These are phyloP conservation scores for Sterna hirundo DNA, from an alignment of 2,113 vertebrate species.

Conservation along the genomic window DNA sequence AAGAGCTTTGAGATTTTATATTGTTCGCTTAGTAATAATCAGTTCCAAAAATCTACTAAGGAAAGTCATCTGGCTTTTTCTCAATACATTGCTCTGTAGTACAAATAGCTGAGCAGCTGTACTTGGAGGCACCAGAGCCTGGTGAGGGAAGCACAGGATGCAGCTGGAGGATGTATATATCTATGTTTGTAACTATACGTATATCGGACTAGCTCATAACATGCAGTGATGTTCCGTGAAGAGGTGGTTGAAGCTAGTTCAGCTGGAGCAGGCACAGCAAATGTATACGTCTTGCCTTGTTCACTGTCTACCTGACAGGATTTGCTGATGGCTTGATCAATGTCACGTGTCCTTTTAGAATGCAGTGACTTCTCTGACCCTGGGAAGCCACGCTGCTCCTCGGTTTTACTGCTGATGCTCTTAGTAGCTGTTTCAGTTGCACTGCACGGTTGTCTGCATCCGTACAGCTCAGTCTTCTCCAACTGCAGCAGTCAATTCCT, in stretches of 20 bases:
- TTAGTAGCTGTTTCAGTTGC: neutral
- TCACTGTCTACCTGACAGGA: neutral
- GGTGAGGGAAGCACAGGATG: neutral
- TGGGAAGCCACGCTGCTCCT: neutral
- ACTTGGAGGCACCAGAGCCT: neutral
- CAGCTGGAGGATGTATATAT: neutral
- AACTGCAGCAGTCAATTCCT: neutral
- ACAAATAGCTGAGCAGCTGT: neutral
- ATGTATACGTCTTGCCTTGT: neutral
- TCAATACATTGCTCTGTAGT: neutral
- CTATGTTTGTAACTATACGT: accelerated
- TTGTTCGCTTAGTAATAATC: neutral
- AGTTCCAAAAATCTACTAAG: neutral
- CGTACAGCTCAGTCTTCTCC: neutral
- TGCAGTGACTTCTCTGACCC: neutral
- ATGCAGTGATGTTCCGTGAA: accelerated
- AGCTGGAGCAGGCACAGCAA: neutral
- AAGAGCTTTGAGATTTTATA: neutral
- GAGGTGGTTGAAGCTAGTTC: neutral
- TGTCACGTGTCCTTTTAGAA: neutral
- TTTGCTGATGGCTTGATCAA: neutral
- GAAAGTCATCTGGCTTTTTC: neutral
- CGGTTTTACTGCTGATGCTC: neutral
- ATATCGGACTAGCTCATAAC: neutral
- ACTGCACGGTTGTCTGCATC: neutral